Evolutionary conservation across 2,113 vertebrate species (phyloP).

Genomic region (rat (Rattus norvegicus)): GRCr8 NC_086020.1:198831001-198831500

Average conservation of each 20-base stretch:
- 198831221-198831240: constrained; percentile 56
- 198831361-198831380: background rate
- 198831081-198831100: constrained; percentile 72
- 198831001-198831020: background rate
- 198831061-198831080: constrained; percentile 68
- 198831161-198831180: constrained; percentile 11
- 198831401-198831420: background rate
- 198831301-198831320: constrained; percentile 39
- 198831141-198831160: constrained; percentile 6
- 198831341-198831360: background rate
- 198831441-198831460: background rate
- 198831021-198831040: background rate
- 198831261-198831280: constrained; percentile 44
- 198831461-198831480: too few relatives aligned
- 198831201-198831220: constrained; percentile 48
- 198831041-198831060: constrained; percentile 12
- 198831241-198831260: constrained; percentile 52
- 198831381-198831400: background rate
- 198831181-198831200: constrained; percentile 44
- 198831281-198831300: background rate
- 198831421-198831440: background rate
- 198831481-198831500: too few relatives aligned
- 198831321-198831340: background rate
- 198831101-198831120: constrained; percentile 59
- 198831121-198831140: constrained; percentile 36